Base-by-base conservation (phyloP, 2,888 invertebrate species). In the Melolontha melolontha region DNA sequence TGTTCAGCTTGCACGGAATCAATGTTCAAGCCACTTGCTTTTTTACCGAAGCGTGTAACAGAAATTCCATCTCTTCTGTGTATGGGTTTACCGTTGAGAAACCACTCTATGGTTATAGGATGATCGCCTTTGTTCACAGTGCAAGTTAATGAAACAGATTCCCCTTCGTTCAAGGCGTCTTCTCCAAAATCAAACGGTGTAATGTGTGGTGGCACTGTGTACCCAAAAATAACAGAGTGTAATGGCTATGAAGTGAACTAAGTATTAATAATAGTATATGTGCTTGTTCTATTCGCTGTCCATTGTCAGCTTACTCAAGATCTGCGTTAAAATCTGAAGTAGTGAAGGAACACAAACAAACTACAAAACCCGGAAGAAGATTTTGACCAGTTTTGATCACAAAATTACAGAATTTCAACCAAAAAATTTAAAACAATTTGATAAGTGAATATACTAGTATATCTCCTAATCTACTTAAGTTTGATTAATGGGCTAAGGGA, bases 121-220 rank as follows among this genome's bases (percentile, higher is more conserved):
- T 89, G 87, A 82, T 94, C 94, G 67, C 94, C 93, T 81, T 92
- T 91, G 76, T 88, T 88, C 55, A 91, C 86, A 54, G 90, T 88
- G 81, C 92, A 92, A 69, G 89, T 87, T 70, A 91, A 87, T 51
- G 91, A 90, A 49, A 90, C 90, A 84, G 89, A 88, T 76, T 92
- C 91, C 64, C 91, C 90, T 77, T 91, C 90, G 78, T 91, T 91
- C 14, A 90, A 89, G 66, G 90, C 87, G 44, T 84, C 84, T 63
- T 89, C 88, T 71, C 88, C 89, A 77, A 90, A 89, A 75, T 87
- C 86, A 81, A 91, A 88, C 49, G 90, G 90, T 77, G 87, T 85
- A 77, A 91, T 89, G 85, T 90, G 90, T 70, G 91, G 90, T 74
- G 88, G 86, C 81, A 90, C 90, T 91, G 84, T 75, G 80, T 68